Evolutionary conservation across 2,888 invertebrate genomes (phyloP).

Genomic region (Hoplodrina blanda): DNA sequence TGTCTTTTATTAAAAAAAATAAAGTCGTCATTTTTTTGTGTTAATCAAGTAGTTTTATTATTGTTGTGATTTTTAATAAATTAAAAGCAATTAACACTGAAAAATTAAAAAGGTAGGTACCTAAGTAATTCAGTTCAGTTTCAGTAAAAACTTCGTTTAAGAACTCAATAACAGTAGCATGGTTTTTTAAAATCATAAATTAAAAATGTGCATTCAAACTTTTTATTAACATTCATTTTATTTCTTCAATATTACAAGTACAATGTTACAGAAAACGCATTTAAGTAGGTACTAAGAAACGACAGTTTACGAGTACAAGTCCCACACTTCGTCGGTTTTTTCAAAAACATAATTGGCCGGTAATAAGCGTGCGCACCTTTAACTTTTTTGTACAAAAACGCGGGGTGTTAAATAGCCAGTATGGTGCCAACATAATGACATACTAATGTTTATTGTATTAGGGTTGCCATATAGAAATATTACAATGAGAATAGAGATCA

Average conservation of each 20-base stretch:
- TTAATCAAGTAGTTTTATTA: too few species aligned
- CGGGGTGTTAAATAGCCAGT: conserved; percentile 84
- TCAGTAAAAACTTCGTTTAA: too few species aligned
- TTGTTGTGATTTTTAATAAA: too few species aligned
- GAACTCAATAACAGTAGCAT: too few species aligned
- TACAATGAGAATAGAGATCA: conserved; percentile 87
- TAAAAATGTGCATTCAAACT: neutral
- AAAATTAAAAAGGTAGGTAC: too few species aligned
- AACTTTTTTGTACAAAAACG: conserved; percentile 69
- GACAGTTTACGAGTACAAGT: conserved; percentile 42
- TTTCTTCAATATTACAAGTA: neutral
- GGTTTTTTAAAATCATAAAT: too few species aligned
- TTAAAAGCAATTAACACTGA: too few species aligned
- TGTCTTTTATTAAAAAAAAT: too few species aligned
- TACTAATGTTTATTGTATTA: conserved; percentile 89
- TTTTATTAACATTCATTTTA: conserved; percentile 7
- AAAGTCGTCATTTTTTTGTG: too few species aligned
- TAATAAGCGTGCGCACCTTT: conserved; percentile 68
- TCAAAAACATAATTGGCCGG: conserved; percentile 65
- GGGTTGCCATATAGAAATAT: conserved; percentile 86
- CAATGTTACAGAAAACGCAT: conserved; percentile 8
- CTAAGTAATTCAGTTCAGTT: too few species aligned
- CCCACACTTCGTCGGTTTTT: conserved; percentile 47
- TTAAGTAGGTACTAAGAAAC: conserved; percentile 33
- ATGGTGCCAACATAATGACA: conserved; percentile 87